Percentiles rank a stretch among this genome's conserved stretches.
Evolutionary conservation across 2,888 invertebrate genomes (phyloP).

Genomic region (Macrophya annulata): DNA sequence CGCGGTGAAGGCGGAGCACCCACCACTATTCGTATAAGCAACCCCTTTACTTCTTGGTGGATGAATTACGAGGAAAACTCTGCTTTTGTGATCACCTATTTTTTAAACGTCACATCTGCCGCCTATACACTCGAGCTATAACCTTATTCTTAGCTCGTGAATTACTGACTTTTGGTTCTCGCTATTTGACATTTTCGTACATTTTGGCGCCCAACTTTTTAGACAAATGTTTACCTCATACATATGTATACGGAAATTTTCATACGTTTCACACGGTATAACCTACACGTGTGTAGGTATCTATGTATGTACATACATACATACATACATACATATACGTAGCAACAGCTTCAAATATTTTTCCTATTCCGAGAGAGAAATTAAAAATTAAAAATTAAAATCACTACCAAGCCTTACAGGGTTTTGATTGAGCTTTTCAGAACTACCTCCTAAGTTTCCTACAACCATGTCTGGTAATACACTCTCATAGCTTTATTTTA

Average conservation of each 20-base stretch:
- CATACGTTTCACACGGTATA: background rate
- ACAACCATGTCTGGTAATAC: background rate
- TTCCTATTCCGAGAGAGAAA: slow-evolving; percentile 26
- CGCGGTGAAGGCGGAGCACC: background rate
- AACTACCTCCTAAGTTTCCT: background rate
- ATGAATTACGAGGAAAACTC: slow-evolving; percentile 43
- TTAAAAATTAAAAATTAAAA: slow-evolving; percentile 43
- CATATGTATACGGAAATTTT: background rate
- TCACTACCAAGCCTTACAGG: background rate
- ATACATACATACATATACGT: background rate
- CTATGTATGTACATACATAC: too few species aligned
- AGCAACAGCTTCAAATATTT: background rate
- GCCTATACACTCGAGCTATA: slow-evolving; percentile 13
- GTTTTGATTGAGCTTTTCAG: background rate
- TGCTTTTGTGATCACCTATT: slow-evolving; percentile 47
- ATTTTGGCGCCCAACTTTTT: slow-evolving; percentile 40
- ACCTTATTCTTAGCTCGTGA: slow-evolving; percentile 22
- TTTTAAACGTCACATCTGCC: slow-evolving; percentile 48
- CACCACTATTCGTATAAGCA: background rate
- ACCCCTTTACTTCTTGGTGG: slow-evolving; percentile 20
- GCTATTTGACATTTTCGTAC: background rate
- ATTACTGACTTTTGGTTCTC: slow-evolving; percentile 36
- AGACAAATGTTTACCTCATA: slow-evolving; percentile 15
- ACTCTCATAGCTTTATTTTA: background rate
- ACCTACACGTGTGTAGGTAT: too few species aligned